Conservation (phyloP, 2,113 vertebrate species). For the Parotia lawesii region DNA sequence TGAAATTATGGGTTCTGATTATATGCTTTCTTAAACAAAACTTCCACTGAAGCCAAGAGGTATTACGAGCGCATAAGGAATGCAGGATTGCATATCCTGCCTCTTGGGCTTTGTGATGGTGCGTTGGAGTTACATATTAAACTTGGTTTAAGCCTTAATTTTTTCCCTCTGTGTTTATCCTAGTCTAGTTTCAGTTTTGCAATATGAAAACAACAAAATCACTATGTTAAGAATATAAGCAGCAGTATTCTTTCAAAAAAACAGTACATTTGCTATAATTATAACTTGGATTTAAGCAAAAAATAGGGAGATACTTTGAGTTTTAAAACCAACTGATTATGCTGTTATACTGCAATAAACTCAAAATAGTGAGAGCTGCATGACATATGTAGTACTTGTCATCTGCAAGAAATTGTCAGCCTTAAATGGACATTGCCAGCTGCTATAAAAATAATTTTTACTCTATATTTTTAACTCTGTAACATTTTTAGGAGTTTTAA, state of each 20-base stretch:
- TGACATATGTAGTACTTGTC: neutral
- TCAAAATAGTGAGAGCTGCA: neutral
- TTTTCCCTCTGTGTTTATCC: conserved; percentile 49
- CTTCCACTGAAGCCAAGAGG: conserved; percentile 49
- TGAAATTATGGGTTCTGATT: conserved; percentile 49
- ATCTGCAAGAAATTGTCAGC: neutral
- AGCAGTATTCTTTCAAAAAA: conserved; percentile 26
- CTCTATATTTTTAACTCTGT: conserved; percentile 9
- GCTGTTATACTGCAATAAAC: neutral
- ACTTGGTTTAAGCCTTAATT: conserved; percentile 34
- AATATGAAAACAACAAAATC: conserved; percentile 53
- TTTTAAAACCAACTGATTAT: conserved; percentile 2
- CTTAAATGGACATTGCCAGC: conserved; percentile 51
- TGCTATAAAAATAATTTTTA: conserved; percentile 10
- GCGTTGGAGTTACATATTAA: conserved; percentile 44
- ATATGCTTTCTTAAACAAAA: conserved; percentile 58
- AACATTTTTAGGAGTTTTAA: conserved; percentile 25
- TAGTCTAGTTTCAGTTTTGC: conserved; percentile 56
- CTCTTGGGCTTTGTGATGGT: conserved; percentile 54
- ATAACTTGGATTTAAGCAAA: conserved; percentile 6
- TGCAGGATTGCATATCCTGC: conserved; percentile 60
- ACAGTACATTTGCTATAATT: conserved; percentile 32
- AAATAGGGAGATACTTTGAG: neutral
- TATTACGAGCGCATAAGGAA: conserved; percentile 48
- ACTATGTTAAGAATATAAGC: conserved; percentile 7